Conservation (phyloP, 2,797 vertebrate genomes). For the Cephalopachus bancanus region DNA sequence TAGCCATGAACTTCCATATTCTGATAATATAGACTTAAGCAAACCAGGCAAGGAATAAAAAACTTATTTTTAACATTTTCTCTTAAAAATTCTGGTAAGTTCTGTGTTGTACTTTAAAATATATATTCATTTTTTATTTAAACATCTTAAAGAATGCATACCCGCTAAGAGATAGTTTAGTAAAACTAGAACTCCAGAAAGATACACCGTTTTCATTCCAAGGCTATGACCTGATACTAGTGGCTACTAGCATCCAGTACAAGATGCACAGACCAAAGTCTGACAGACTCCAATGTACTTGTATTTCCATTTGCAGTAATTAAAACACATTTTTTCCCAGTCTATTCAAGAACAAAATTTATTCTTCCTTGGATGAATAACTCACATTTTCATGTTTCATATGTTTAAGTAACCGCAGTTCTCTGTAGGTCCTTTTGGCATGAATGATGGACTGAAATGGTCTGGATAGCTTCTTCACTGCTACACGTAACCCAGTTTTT, state of each 20-base stretch:
- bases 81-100: conserved; percentile 9
- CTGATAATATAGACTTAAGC: not conserved
- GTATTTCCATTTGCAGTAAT: not conserved
- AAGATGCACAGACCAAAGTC: not conserved
- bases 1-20: not conserved
- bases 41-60: not conserved
- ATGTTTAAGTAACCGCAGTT: conserved; percentile 97
- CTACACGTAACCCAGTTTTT: conserved; percentile 92
- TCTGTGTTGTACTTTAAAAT: not conserved
- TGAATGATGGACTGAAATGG: conserved; percentile 99
- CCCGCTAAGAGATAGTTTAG: not conserved
- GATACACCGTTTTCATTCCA: not conserved
- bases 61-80: conserved; percentile 34
- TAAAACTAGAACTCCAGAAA: not conserved
- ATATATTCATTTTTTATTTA: not conserved
- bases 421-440: conserved; percentile 98
- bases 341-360: not conserved
- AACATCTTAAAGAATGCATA: not conserved
- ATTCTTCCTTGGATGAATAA: conserved; percentile 67
- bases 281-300: not conserved
- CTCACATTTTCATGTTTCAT: conserved; percentile 99
- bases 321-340: not conserved
- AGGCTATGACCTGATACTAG: not conserved
- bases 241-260: not conserved
- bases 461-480: conserved; percentile 98